These are phyloP conservation scores for Hydropsyche tenuis DNA, from an alignment of 1,140 invertebrate genomes.

Conservation along the genomic window DNA sequence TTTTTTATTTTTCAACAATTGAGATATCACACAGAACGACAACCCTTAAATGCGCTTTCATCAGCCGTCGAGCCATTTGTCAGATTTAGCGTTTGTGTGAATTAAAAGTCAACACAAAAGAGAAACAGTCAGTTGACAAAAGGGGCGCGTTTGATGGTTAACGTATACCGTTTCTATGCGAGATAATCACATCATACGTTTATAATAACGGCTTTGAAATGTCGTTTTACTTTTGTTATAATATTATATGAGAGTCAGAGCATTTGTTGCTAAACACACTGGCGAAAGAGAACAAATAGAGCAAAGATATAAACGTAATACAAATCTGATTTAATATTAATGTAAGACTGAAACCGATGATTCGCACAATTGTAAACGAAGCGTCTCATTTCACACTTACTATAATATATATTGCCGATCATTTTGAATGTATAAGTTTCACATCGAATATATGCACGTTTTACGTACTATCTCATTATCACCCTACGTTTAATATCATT, in stretches of 20 bases:
- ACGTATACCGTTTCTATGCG: not conserved
- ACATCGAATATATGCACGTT: not conserved
- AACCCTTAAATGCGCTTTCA: not conserved
- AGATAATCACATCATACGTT: conserved; percentile 37
- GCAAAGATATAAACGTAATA: not conserved
- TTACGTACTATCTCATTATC: conserved; percentile 10
- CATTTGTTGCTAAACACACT: no score
- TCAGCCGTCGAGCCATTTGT: not conserved
- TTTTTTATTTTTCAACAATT: not conserved
- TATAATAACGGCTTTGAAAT: conserved; percentile 26
- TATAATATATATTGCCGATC: not conserved
- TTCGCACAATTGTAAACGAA: not conserved
- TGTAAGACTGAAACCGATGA: not conserved
- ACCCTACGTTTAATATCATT: conserved; percentile 24
- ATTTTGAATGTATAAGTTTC: not conserved
- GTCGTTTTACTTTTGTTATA: conserved; percentile 13
- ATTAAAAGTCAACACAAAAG: conserved; percentile 3
- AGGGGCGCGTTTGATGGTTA: conserved; percentile 22
- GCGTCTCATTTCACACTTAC: not conserved
- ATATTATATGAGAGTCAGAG: not conserved
- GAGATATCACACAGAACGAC: not conserved
- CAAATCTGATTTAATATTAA: not conserved
- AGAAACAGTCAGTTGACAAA: conserved; percentile 19
- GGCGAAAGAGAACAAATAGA: not conserved
- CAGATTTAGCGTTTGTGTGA: conserved; percentile 16